Base-by-base conservation (phyloP, 1,140 invertebrate species). In the Apolygus lucorum region DNA sequence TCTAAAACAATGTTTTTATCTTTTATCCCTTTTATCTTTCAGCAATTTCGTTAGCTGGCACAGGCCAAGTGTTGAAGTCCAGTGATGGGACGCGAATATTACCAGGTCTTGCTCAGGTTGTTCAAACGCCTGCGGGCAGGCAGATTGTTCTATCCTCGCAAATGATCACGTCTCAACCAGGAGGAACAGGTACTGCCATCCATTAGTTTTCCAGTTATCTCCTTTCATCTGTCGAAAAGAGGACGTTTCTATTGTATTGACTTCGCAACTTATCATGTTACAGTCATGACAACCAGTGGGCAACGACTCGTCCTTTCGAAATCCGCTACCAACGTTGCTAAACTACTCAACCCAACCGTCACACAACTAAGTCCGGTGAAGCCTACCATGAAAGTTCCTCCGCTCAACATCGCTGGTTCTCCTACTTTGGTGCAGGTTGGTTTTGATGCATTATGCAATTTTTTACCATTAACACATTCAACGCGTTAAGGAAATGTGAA, bases 331-430 rank as follows among this genome's bases (percentile, higher is more conserved):
- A 54, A 54, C 22, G 63, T 73, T 21, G 65, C 73, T 4, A 70
- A 70, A 42, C 62, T 73, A 28, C 52, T 71, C 22, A 70, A 54
- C 54, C 72, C 72, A 0, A 59, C 67, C 4, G 68, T 71, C 1
- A 52, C 67, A 24, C 67, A 69, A 34, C 73, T 75, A 11, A 72
- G 75, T 2, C 74, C 74, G 63, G 75, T 74, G 21, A 75, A 80
- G 69, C 80, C 81, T 1, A 77, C 82, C 11, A 79, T 82, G 78
- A 77, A 80, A 72, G 81, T 82, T 71, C 78, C 81, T 52, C 80
- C 80, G n/a, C 68, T 82, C 2, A 82, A 81, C 63, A 77, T 81
- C 4, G 78, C 74, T 64, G 72, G 76, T 28, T 25, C 69, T 54
- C 27, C 49, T 24, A 52, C 52, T 2, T 4, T 29, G 28, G 52